Percentiles rank a stretch among this genome's conserved stretches.
phyloP scores from a whole-genome alignment of 2,113 vertebrate species.

The Abramis brama region DNA sequence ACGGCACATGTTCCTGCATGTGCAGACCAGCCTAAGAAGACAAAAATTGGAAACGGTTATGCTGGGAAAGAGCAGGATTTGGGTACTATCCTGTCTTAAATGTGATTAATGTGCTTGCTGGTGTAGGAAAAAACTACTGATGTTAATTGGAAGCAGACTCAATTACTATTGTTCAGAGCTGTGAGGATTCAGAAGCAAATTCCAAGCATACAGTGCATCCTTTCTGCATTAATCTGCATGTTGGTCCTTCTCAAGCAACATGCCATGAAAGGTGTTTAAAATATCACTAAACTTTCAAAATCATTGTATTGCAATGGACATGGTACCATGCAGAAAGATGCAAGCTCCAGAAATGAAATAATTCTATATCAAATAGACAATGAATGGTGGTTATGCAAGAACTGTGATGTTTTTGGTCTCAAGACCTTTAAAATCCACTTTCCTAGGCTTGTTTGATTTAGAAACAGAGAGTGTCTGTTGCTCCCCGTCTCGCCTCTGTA shows the following conservation, averaged over 20 bases:
- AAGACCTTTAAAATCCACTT: constrained; percentile 59
- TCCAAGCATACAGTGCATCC: not conserved
- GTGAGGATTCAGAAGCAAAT: not conserved
- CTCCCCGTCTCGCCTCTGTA: constrained; percentile 58
- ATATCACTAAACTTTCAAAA: not conserved
- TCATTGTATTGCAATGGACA: not conserved
- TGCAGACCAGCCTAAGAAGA: constrained; percentile 63
- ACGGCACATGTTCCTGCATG: constrained; percentile 76
- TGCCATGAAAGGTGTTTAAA: not conserved
- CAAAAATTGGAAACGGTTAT: constrained; percentile 55
- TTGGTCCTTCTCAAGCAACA: not conserved
- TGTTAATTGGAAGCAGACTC: not conserved
- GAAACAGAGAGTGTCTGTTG: constrained; percentile 61
- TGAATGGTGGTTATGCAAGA: constrained; percentile 71
- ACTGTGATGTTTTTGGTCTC: constrained; percentile 61
- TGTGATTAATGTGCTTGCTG: not conserved
- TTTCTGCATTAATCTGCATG: not conserved
- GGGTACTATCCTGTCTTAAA: not conserved
- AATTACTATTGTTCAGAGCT: not conserved
- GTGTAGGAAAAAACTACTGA: not conserved
- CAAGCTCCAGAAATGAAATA: not conserved
- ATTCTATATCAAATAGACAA: constrained; percentile 49
- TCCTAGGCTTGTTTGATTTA: constrained; percentile 53
- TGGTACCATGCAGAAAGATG: not conserved
- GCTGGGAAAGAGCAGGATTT: constrained; percentile 31